Evolutionary conservation across 2,888 invertebrate species (phyloP).

Genomic region (Ferrisia virgata): DNA sequence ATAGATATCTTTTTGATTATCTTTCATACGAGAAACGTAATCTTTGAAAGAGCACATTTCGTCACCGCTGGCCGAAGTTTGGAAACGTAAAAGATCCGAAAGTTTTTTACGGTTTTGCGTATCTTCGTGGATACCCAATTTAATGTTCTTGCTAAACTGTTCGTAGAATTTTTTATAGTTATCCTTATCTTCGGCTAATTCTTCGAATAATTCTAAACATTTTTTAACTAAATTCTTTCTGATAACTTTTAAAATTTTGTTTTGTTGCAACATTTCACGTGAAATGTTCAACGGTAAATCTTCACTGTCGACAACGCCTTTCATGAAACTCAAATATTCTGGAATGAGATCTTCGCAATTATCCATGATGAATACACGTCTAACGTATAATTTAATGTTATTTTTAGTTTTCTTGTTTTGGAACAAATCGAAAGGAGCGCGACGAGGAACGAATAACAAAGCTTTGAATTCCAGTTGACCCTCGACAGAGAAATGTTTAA

Average conservation of each 20-base stretch:
- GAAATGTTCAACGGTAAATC: constrained; percentile 98
- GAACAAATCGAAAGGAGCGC: constrained; percentile 95
- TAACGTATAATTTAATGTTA: constrained; percentile 96
- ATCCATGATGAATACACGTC: constrained; percentile 99
- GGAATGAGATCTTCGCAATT: constrained; percentile 99
- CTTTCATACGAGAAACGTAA: constrained; percentile 96
- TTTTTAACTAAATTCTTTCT: constrained; percentile 99
- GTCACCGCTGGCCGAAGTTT: constrained; percentile 92
- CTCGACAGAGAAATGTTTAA: constrained; percentile 92
- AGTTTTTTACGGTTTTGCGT: constrained; percentile 89
- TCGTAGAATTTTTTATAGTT: constrained; percentile 98
- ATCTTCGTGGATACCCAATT: constrained; percentile 97
- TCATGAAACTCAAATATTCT: constrained; percentile 92
- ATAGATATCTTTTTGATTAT: constrained; percentile 96
- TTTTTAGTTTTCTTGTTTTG: constrained; percentile 98
- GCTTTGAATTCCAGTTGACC: constrained; percentile 94
- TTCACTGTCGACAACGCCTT: constrained; percentile 98
- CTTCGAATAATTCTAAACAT: constrained; percentile 94
- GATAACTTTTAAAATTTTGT: constrained; percentile 98
- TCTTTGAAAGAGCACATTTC: constrained; percentile 92
- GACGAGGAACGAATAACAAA: constrained; percentile 83
- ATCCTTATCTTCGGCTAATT: constrained; percentile 93
- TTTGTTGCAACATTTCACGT: constrained; percentile 98
- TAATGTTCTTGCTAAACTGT: constrained; percentile 95
- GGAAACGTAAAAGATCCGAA: constrained; percentile 82